These are phyloP conservation scores for Zophobas morio DNA, from an alignment of 1,140 invertebrate genomes.

Conservation along the genomic window DNA sequence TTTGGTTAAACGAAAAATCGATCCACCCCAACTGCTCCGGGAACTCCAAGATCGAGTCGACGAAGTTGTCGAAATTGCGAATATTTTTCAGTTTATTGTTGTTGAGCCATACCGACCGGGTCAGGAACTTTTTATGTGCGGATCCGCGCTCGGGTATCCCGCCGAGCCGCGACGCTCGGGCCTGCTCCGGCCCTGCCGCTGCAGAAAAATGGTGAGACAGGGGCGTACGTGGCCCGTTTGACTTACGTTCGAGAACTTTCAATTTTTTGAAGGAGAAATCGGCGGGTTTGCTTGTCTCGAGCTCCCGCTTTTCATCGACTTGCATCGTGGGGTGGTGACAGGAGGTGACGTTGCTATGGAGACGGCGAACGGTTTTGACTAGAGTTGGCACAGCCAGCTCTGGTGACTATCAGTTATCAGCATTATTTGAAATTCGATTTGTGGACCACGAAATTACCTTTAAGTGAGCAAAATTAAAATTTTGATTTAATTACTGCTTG, in stretches of 20 bases:
- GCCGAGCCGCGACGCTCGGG: constrained; percentile 63
- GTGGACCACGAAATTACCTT: no score
- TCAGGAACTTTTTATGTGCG: constrained; percentile 67
- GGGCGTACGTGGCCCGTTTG: not conserved
- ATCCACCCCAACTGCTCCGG: constrained; percentile 69
- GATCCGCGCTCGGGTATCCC: constrained; percentile 65
- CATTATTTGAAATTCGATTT: no score
- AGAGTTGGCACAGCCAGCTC: not conserved
- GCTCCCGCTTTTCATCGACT: constrained; percentile 23
- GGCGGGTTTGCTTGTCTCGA: constrained; percentile 49
- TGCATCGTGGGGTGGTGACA: constrained; percentile 15
- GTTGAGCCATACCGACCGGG: constrained; percentile 70
- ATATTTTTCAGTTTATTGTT: constrained; percentile 70
- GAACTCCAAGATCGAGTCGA: constrained; percentile 65
- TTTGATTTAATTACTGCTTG: no score
- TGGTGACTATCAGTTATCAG: no score
- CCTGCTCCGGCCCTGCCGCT: constrained; percentile 59
- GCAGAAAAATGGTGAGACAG: constrained; percentile 6
- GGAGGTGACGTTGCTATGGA: constrained; percentile 16
- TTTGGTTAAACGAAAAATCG: constrained; percentile 72
- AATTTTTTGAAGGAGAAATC: constrained; percentile 61
- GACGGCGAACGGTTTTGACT: not conserved
- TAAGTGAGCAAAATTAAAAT: no score
- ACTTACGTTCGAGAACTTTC: constrained; percentile 54
- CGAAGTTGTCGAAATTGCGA: constrained; percentile 65